Evolutionary conservation across 2,113 vertebrate species (phyloP).

Genomic region (Ginglymostoma cirratum): DNA sequence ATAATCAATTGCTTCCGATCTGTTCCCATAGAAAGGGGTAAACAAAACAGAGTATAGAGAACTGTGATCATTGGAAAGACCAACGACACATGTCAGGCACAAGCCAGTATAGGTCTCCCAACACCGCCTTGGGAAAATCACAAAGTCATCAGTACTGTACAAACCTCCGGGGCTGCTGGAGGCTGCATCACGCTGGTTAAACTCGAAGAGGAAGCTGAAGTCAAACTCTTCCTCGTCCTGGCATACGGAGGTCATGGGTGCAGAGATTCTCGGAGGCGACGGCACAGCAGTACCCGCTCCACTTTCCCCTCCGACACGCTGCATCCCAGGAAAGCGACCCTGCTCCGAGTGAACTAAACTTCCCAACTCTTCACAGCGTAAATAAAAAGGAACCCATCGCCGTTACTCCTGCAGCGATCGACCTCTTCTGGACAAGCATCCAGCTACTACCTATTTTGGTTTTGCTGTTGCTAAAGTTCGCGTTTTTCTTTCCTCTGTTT

Average conservation of each 20-base stretch:
- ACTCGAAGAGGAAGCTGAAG: constrained; percentile 79
- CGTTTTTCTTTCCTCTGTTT: neutral
- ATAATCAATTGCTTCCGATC: neutral
- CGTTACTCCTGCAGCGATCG: neutral
- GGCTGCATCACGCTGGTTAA: constrained; percentile 60
- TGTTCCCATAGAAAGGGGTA: neutral
- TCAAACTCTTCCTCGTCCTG: constrained; percentile 72
- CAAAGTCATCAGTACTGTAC: neutral
- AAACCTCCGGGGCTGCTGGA: constrained; percentile 26
- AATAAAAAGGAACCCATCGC: neutral
- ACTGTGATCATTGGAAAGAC: neutral
- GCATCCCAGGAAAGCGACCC: neutral
- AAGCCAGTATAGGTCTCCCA: neutral
- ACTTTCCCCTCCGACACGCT: too few relatives aligned
- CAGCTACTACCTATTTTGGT: neutral
- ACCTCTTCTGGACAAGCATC: neutral
- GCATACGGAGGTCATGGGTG: constrained; percentile 64
- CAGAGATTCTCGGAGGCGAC: neutral
- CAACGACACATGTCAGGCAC: too few relatives aligned
- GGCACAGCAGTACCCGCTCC: constrained; percentile 42
- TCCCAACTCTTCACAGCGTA: neutral
- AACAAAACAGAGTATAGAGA: neutral
- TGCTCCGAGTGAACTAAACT: neutral
- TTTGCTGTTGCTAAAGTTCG: neutral
- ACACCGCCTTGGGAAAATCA: neutral